These are phyloP conservation scores for Corythornis cristatus DNA, from an alignment of 2,113 vertebrate species.

Conservation along the genomic window DNA sequence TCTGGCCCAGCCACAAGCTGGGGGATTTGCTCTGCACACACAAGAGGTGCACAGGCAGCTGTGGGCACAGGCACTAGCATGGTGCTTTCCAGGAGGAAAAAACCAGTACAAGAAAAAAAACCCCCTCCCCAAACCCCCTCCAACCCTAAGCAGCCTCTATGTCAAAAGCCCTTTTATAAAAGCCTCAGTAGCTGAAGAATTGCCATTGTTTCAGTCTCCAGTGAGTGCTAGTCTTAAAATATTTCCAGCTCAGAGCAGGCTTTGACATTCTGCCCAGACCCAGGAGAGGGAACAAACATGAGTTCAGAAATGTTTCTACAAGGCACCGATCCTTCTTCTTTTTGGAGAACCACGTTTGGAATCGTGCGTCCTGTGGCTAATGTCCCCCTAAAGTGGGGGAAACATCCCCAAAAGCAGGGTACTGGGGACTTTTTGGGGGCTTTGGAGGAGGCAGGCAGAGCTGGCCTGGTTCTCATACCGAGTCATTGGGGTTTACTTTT, in stretches of 20 bases:
- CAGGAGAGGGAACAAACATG: constrained; percentile 32
- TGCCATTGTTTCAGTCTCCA: constrained; percentile 65
- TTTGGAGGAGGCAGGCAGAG: neutral
- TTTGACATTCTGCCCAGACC: constrained; percentile 69
- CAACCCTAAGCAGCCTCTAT: constrained; percentile 20
- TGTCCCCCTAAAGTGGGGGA: neutral
- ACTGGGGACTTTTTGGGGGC: fast-evolving
- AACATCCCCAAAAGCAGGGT: neutral
- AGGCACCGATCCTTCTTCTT: constrained; percentile 3
- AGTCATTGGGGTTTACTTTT: neutral
- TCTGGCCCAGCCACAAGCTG: neutral
- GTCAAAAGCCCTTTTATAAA: constrained; percentile 60
- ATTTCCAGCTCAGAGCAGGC: constrained; percentile 63
- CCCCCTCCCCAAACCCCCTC: fast-evolving
- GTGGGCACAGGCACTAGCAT: fast-evolving
- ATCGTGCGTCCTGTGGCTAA: fast-evolving
- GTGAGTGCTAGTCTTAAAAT: constrained; percentile 63
- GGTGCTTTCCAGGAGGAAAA: neutral
- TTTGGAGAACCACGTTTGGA: neutral
- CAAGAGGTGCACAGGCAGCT: neutral
- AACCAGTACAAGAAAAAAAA: neutral
- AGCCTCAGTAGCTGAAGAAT: constrained; percentile 56
- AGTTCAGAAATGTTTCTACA: constrained; percentile 39
- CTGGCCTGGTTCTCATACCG: fast-evolving
- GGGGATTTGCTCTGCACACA: neutral